phyloP scores from a whole-genome alignment of 2,797 vertebrate species.

The Allobates femoralis region DNA sequence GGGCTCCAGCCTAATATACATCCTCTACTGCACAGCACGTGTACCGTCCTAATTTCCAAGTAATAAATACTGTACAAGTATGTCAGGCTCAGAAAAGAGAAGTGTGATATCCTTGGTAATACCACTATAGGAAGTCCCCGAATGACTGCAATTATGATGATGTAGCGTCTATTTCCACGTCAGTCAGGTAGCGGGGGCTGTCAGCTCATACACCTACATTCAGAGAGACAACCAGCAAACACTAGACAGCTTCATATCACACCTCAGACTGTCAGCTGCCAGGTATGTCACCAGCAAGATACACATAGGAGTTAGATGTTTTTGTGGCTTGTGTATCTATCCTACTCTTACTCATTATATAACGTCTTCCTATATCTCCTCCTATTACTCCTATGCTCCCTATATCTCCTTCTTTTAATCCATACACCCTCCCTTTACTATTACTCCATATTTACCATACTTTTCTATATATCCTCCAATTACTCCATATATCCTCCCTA shows the following conservation, averaged over 20 bases:
- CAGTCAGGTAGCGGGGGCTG: neutral
- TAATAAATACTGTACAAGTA: neutral
- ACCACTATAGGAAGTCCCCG: slow-evolving; percentile 29
- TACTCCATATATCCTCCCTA: neutral
- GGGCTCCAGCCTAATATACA: neutral
- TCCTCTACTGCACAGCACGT: neutral
- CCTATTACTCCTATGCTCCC: too few species aligned
- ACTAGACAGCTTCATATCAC: neutral
- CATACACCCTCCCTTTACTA: neutral
- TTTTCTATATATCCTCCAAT: neutral
- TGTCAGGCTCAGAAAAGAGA: neutral
- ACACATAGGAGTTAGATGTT: too few species aligned
- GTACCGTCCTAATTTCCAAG: too few species aligned
- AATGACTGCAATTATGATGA: slow-evolving; percentile 7
- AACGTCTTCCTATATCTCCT: neutral
- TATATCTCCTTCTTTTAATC: neutral
- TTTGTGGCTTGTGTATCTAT: too few species aligned
- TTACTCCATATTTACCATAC: too few species aligned
- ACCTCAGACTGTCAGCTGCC: slow-evolving; percentile 15
- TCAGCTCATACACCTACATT: slow-evolving; percentile 30
- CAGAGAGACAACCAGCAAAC: neutral
- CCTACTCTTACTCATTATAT: too few species aligned
- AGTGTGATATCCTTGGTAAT: neutral
- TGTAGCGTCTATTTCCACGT: slow-evolving; percentile 1
- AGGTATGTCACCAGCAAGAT: slow-evolving; percentile 47